Base-by-base conservation (phyloP, 2,888 invertebrate genomes). In the Catocala sponsa region DNA sequence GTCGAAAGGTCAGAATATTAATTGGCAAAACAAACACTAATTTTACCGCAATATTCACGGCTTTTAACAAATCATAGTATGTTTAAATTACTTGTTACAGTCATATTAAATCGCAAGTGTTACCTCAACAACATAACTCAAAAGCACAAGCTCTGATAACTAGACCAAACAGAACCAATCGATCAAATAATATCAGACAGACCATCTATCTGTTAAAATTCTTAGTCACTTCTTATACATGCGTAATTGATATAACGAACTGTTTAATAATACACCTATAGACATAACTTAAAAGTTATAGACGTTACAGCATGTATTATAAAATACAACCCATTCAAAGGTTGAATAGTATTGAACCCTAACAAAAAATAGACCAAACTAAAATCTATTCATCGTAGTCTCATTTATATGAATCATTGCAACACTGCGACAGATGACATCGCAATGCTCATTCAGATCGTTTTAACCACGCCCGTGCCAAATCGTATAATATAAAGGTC, bases 401-500 rank as follows among this genome's bases (percentile, higher is more conserved):
- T 42, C 62, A 56, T 75, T 74, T 50, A 60, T 62, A 61, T 25
- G 55, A 61, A 59, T 57, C 35, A 59, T 77, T 69, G 52, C 65
- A 25, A 60, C 58, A 77, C 43, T 65, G 65, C 57, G 59, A 58
- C 56, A 57, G 58, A 71, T 64, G 68, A 72, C 77, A 69, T 73
- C 62, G 65, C 64, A 63, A 74, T 66, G 55, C 61, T 77, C 63
- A 69, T 64, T 62, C 63, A 72, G 69, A 68, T 65, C 62, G 60
- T 72, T 72, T 61, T 65, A 53, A 63, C 80, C 72, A 74, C 80
- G 73, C 80, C 80, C 61, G 64, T 68, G 63, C 60, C 70, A 61
- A 72, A 78, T 74, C 74, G 78, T 49, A 72, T 68, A 74, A 76
- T 70, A 60, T 66, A 80, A 80, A 79, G 75, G 72, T 77, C 80